Percentiles rank a stretch among this genome's conserved stretches.
Conservation (phyloP, 2,113 vertebrate species). For the Chionomys nivalis region DNA sequence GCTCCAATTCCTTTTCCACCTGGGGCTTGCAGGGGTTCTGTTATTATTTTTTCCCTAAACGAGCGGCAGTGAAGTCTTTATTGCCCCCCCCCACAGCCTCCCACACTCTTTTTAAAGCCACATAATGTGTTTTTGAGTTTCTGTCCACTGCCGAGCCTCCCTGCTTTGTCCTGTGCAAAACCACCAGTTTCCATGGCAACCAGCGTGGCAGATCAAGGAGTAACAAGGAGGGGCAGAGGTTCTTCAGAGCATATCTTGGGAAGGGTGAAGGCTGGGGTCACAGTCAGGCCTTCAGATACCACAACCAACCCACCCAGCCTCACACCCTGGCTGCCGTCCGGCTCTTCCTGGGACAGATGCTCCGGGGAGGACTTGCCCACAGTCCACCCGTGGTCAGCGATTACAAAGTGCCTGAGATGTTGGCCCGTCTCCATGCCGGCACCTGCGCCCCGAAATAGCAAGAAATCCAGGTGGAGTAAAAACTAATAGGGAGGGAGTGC, state of each 20-base stretch:
- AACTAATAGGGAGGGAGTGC: neutral
- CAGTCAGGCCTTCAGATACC: neutral
- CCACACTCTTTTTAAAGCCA: neutral
- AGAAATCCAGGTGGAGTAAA: neutral
- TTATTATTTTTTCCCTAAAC: neutral
- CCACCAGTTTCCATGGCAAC: constrained; percentile 76
- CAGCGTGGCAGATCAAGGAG: constrained; percentile 1
- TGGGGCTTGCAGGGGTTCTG: neutral
- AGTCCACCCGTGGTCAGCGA: neutral
- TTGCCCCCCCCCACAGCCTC: neutral
- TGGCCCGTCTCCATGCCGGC: neutral
- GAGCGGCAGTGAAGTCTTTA: constrained; percentile 8
- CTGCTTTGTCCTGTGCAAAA: constrained; percentile 55
- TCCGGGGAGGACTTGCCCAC: no score
- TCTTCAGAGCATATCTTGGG: neutral
- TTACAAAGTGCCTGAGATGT: neutral
- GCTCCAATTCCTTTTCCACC: neutral
- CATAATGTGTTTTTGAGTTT: constrained; percentile 46
- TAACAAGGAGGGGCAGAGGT: neutral
- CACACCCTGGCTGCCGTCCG: neutral
- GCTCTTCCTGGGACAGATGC: fast-evolving
- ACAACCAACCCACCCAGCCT: neutral
- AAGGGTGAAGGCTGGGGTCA: neutral
- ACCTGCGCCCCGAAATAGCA: neutral
- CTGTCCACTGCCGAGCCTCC: constrained; percentile 33